Evolutionary conservation across 92 coral and sea anemone genomes (phyloP).

Genomic region (Scolanthus callimorphus): DNA sequence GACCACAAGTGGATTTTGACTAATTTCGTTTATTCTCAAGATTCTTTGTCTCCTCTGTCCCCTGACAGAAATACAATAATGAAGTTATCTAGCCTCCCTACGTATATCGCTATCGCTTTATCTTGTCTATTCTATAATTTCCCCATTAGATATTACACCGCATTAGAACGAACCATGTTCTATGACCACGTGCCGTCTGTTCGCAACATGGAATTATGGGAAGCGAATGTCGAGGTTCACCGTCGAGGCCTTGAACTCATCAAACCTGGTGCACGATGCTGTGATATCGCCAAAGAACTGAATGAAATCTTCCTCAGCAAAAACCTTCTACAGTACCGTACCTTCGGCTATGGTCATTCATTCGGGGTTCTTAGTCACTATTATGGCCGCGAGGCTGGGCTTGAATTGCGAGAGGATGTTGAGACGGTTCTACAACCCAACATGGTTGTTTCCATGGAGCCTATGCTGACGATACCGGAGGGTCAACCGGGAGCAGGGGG

Average conservation of each 20-base stretch:
- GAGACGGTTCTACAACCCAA: slow-evolving; percentile 81
- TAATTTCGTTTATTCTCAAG: too few species aligned
- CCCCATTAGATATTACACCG: slow-evolving; percentile 82
- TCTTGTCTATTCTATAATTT: background rate
- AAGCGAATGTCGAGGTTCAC: slow-evolving; percentile 79
- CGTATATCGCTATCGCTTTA: too few species aligned
- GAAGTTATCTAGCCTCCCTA: too few species aligned
- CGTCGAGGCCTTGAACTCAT: slow-evolving; percentile 83
- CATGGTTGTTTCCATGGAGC: slow-evolving; percentile 95
- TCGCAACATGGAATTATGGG: slow-evolving; percentile 90
- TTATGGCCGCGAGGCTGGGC: slow-evolving; percentile 93
- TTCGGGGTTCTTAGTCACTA: slow-evolving; percentile 88
- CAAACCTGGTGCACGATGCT: slow-evolving; percentile 72
- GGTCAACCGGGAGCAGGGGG: slow-evolving; percentile 89
- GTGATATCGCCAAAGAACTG: slow-evolving; percentile 84
- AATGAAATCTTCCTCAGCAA: slow-evolving; percentile 69
- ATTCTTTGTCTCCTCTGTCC: too few species aligned
- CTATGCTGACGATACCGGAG: slow-evolving; percentile 89
- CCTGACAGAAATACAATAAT: too few species aligned
- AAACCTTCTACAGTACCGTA: slow-evolving; percentile 73
- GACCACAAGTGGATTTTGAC: too few species aligned
- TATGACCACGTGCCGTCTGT: slow-evolving; percentile 87
- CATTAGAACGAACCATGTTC: slow-evolving; percentile 84
- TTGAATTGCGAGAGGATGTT: slow-evolving; percentile 82
- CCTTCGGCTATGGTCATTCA: slow-evolving; percentile 91